Evolutionary conservation across 2,113 vertebrate species (phyloP), one percentile per base, ranked within the genome.

Genomic region (Microcebus griseorufus): DNA sequence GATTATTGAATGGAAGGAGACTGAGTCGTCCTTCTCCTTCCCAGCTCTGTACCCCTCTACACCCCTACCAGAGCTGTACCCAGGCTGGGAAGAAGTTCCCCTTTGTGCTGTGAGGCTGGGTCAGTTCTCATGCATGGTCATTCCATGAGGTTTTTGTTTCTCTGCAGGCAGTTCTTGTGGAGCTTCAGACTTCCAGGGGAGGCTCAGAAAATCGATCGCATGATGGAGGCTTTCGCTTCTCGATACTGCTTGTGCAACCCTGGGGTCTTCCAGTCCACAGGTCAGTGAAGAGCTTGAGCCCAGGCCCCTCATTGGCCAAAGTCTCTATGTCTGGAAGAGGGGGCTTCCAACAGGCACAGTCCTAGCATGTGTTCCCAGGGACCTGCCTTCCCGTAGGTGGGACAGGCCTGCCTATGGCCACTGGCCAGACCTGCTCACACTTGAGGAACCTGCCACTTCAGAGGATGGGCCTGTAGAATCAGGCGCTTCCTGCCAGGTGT

Each of bases 231-330:
- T 7, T 99, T 99, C 76, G 99, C 99, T 37, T 99, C 99, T 0
- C 99, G 99, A 70, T 99, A 99, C 98, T 99, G 99, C 97, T 99
- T 99, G 97, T 99, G 99, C 98, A 99, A 99, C 98, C 99, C 99
- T 0, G 99, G 99, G 3, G 99, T 99, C 98, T 99, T 99, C 98
- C 99, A 99, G 99, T 99, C 99, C 39, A 99, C 99, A 99, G 99
- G 99, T 99, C 42, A 98, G 99, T 97, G 14, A 6, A 32, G 39
- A 4, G 22, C 29, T 6, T 20, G 25, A 0, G 51, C 83, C 70
- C 39, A 1, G 10, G 8, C 42, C 18, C 69, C 11, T n/a, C 3
- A 2, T 1, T 39, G 27, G 20, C 32, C 64, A 42, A 8, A 34
- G 34, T 3, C 55, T 32, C 65, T 23, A 8, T 10, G 37, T 34